A percentile compares a stretch with the other conserved stretches of the same genome.
These are phyloP conservation scores for Chymomyza costata DNA, from an alignment of 1,140 invertebrate species.

Conservation along the genomic window DNA sequence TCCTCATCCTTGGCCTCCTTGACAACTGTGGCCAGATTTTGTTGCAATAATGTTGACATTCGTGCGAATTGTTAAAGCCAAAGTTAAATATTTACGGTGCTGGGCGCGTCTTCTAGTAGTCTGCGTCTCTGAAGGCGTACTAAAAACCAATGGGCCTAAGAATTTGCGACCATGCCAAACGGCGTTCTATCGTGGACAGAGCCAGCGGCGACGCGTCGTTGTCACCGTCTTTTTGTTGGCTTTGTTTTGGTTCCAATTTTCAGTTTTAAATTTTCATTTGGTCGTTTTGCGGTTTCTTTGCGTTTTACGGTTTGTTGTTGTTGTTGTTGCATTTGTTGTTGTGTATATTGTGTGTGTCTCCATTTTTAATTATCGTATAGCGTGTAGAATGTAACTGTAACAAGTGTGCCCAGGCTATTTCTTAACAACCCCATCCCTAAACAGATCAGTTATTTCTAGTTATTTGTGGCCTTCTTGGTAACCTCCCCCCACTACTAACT, in stretches of 20 bases:
- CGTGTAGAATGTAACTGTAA: too few relatives aligned
- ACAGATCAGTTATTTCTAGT: too few relatives aligned
- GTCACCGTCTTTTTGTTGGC: too few relatives aligned
- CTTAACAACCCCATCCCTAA: background rate
- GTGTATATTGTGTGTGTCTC: too few relatives aligned
- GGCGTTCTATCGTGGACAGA: too few relatives aligned
- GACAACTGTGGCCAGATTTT: constrained; percentile 46
- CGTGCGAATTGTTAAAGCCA: background rate
- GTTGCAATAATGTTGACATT: constrained; percentile 11
- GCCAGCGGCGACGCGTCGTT: too few relatives aligned
- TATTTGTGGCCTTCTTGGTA: too few relatives aligned
- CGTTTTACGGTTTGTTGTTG: background rate
- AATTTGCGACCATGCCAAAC: background rate
- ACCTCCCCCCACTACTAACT: too few relatives aligned
- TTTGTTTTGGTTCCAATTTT: constrained; percentile 9
- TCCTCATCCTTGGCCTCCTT: constrained; percentile 67
- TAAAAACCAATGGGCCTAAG: constrained; percentile 18
- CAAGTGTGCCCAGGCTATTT: too few relatives aligned
- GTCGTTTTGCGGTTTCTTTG: constrained; percentile 16
- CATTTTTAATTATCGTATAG: too few relatives aligned
- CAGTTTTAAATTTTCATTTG: constrained; percentile 1
- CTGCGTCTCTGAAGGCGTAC: constrained; percentile 37
- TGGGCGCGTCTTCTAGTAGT: constrained; percentile 27
- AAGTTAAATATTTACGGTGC: constrained; percentile 5
- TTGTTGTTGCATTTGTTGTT: background rate